A percentile compares a stretch with the other conserved stretches of the same genome.
phyloP scores from a whole-genome alignment of 2,888 invertebrate species.

The Atrina japonica region DNA sequence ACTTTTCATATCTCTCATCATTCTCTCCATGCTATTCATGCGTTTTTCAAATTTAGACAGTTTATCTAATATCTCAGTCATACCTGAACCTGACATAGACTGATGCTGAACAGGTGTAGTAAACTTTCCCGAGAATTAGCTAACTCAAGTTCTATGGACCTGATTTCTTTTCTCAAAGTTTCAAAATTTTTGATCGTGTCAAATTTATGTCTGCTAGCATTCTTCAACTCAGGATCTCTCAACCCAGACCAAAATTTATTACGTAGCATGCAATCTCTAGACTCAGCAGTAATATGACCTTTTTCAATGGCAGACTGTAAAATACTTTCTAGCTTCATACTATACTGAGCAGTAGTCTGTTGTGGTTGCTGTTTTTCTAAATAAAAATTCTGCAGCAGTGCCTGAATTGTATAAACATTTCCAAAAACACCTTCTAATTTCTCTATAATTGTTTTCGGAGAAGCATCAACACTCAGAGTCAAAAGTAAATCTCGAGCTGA shows the following conservation, averaged over 20 bases:
- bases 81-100: neutral
- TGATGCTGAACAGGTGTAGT: slow-evolving; percentile 7
- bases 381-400: too few species aligned
- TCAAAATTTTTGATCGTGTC: slow-evolving; percentile 24
- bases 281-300: too few species aligned
- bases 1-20: neutral
- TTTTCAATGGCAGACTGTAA: too few species aligned
- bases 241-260: slow-evolving; percentile 26
- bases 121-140: neutral
- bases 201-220: slow-evolving; percentile 24
- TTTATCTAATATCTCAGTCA: neutral
- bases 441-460: too few species aligned
- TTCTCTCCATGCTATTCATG: neutral
- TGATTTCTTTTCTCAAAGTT: slow-evolving; percentile 21
- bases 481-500: too few species aligned
- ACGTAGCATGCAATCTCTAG: slow-evolving; percentile 15
- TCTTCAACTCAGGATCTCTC: slow-evolving; percentile 15
- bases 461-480: too few species aligned
- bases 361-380: too few species aligned
- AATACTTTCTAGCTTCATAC: too few species aligned
- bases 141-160: slow-evolving; percentile 18
- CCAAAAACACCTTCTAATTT: too few species aligned
- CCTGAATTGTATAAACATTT: too few species aligned
- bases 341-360: too few species aligned
- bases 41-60: neutral